Percentiles rank a stretch among this genome's conserved stretches.
Conservation (phyloP, 2,113 vertebrate genomes). For the Amphiprion percula region DNA sequence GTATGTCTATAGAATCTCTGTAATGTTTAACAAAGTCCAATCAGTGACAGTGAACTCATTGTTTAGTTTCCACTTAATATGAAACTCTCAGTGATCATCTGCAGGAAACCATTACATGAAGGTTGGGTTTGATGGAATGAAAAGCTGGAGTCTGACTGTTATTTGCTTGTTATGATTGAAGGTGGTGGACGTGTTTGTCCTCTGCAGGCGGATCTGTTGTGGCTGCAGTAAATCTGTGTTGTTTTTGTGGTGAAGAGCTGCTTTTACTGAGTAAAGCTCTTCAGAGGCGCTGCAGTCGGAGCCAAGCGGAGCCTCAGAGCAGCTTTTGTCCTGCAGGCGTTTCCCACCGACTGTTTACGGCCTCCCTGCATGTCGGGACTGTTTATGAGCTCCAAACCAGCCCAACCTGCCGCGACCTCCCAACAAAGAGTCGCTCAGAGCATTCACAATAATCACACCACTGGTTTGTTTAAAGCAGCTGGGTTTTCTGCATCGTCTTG, state of each 20-base stretch:
- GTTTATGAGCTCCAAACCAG: slow-evolving; percentile 22
- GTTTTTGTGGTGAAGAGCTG: slow-evolving; percentile 39
- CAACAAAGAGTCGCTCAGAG: background rate
- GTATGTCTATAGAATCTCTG: no score
- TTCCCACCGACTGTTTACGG: slow-evolving; percentile 49
- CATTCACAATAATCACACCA: slow-evolving; percentile 1
- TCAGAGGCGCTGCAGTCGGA: slow-evolving; percentile 1
- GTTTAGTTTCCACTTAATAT: no score
- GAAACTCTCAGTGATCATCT: no score
- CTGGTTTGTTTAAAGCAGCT: background rate
- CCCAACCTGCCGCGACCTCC: slow-evolving; percentile 14
- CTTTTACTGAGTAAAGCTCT: slow-evolving; percentile 33
- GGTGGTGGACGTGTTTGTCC: no score
- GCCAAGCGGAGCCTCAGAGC: slow-evolving; percentile 28
- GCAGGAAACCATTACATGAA: no score
- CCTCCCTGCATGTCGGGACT: slow-evolving; percentile 50
- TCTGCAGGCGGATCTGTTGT: background rate
- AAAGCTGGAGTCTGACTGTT: no score
- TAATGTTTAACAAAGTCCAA: no score
- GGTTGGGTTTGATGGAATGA: no score
- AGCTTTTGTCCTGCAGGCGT: slow-evolving; percentile 42
- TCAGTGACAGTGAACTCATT: no score
- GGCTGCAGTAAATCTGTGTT: slow-evolving; percentile 21
- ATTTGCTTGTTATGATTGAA: no score
- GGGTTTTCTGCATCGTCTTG: background rate